Evolutionary conservation across 2,113 vertebrate genomes (phyloP), one percentile per base, ranked within the genome.

Genomic region (Potamarius usumacintae): DNA sequence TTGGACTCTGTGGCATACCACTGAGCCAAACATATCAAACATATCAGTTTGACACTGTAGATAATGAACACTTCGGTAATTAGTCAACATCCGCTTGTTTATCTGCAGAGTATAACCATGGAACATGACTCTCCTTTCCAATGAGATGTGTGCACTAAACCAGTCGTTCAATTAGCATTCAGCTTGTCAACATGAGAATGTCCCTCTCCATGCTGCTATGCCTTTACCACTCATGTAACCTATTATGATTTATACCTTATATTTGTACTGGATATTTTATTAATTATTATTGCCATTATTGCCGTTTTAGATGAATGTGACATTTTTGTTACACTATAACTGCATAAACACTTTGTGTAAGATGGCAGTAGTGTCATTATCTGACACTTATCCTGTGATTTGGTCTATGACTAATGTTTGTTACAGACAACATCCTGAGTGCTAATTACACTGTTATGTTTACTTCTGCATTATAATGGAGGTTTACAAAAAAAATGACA

Each of bases 61-160:
- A 34, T 87, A 90, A 93, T 86, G 52, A 89, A 58, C 84, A 86
- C 85, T 62, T 87, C 62, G 25, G 78, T 62, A 91, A 89, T 91
- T 88, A 90, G 78, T 82, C 72, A 89, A 79, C 82, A 89, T 91
- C 86, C 82, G 86, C 84, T 67, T 52, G 60, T 83, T 85, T 80
- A 81, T 86, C 87, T 80, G 82, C 80, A 69, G 67, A 81, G 52
- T 34, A 86, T 76, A 71, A 83, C 87, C 72, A 86, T 30, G 69
- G 50, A 91, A 81, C 86, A 30, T 82, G 79, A 85, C 34, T 82
- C 52, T 86, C 80, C n/a, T 88, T 81, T 86, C 77, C 25, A 87
- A 10, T 80, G 85, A 85, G 27, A 78, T 10, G 14, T 78, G 42
- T 5, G 34, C 52, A 67, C 30, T 58, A 84, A 85, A 57, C 7